Evolutionary conservation across 1,140 invertebrate species (phyloP), one percentile per base, ranked within the genome.

Genomic region (Temnothorax nylanderi): DNA sequence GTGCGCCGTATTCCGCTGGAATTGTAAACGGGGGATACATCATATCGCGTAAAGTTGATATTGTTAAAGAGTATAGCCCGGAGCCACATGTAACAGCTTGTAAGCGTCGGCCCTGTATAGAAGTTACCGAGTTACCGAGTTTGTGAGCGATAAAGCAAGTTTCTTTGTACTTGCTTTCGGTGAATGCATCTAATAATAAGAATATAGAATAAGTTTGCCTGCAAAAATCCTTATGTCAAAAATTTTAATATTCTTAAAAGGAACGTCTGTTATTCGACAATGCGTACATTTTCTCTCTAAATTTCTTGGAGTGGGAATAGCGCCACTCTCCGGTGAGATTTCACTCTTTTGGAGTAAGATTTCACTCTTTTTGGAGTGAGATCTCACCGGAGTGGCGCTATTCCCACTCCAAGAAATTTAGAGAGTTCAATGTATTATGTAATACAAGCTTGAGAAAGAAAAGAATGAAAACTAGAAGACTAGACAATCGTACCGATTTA

Each of bases 21-120:
- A 84, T 84, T 75, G 80, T 44, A 75, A 26, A 56, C 69, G 54
- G 3, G 21, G 51, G 32, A 82, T 82, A 47, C 60, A 74, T 84
- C 80, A 74, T 62, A 84, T 84, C 69, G 54, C 54, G 32, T 49
- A 74, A 84, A 84, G 69, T 84, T 75, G 69, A 84, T 26, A 26
- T 75, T 72, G 67, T 84, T 26, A 47, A 60, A 41, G 26, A 44
- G 37, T 60, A 60, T 26, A 74, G 32, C 62, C 26, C 8, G n/a
- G n/a, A 34, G 26, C 26, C 21, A 49, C n/a, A 26, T 34, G n/a
- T 60, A 41, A 26, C 34, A 80, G 11, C 47, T 62, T 47, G 37
- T 49, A 54, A 82, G 65, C 26, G 49, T 16, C 26, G 51, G 26
- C 6, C 56, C 18, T 74, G 32, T 82, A 74, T 74, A 82, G 37